phyloP scores from a whole-genome alignment of 1,140 invertebrate genomes.

The Aphis gossypii region DNA sequence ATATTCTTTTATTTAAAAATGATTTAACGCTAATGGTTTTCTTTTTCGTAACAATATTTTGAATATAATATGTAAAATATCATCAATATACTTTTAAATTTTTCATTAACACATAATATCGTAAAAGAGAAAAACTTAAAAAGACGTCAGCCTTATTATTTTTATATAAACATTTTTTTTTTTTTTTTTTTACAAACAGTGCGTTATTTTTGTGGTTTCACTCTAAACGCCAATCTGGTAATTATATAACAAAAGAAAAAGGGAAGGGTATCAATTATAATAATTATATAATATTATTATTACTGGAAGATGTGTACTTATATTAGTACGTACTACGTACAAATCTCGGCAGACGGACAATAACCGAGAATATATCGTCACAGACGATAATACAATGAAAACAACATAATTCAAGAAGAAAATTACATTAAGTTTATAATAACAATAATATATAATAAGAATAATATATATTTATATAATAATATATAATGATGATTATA shows the following conservation, averaged over 20 bases:
- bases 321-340: constrained; percentile 16
- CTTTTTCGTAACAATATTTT: constrained; percentile 28
- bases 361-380: neutral
- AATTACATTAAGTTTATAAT: constrained; percentile 44
- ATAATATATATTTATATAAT: constrained; percentile 46
- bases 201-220: neutral
- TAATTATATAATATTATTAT: constrained; percentile 35
- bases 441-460: constrained; percentile 46
- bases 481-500: constrained; percentile 43
- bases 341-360: neutral
- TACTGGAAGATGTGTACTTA: neutral
- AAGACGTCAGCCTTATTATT: constrained; percentile 56
- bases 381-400: neutral
- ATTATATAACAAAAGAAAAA: constrained; percentile 34
- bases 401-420: constrained; percentile 23
- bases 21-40: constrained; percentile 40
- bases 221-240: constrained; percentile 46
- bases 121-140: constrained; percentile 54
- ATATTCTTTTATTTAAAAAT: constrained; percentile 42
- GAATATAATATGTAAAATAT: neutral
- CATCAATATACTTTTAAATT: constrained; percentile 12
- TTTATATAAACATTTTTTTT: constrained; percentile 49
- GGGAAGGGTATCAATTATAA: constrained; percentile 35
- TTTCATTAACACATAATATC: constrained; percentile 22
- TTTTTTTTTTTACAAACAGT: constrained; percentile 47